Percentiles rank a stretch among this genome's conserved stretches.
phyloP scores from a whole-genome alignment of 2,888 invertebrate genomes.

The Chymomyza fuscimana region DNA sequence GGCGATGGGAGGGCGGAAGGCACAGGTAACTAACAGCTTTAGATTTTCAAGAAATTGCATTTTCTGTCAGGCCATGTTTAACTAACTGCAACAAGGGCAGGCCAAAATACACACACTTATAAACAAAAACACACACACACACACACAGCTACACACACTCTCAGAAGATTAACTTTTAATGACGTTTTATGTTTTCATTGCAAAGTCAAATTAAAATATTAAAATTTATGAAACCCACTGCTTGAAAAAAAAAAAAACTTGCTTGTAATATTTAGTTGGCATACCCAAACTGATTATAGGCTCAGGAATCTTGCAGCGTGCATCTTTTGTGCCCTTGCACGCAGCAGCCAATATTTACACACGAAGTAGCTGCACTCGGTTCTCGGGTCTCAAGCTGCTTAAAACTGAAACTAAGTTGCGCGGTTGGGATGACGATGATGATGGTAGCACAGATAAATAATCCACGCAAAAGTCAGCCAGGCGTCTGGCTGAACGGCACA shows the following conservation, averaged over 20 bases:
- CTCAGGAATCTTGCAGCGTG: constrained; percentile 66
- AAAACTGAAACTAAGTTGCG: constrained; percentile 56
- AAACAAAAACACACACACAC: no score
- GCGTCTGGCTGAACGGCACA: not conserved
- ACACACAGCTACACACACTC: not conserved
- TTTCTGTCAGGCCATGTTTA: constrained; percentile 46
- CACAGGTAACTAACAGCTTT: constrained; percentile 3
- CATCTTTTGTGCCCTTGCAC: constrained; percentile 48
- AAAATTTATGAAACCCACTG: constrained; percentile 63
- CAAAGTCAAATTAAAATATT: constrained; percentile 68
- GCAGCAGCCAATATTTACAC: constrained; percentile 29
- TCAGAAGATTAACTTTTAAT: constrained; percentile 41
- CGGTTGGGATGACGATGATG: constrained; percentile 27
- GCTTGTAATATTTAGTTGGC: constrained; percentile 29
- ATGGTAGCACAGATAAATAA: constrained; percentile 70
- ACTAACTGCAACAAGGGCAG: constrained; percentile 16
- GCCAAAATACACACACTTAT: not conserved
- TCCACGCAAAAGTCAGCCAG: constrained; percentile 63
- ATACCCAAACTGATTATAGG: constrained; percentile 56
- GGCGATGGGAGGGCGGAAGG: not conserved
- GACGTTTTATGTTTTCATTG: constrained; percentile 68
- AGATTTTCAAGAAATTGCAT: constrained; percentile 40
- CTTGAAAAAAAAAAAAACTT: not conserved
- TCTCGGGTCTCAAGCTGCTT: constrained; percentile 52
- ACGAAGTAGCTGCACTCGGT: constrained; percentile 15